Evolutionary conservation across 2,113 vertebrate species (phyloP).

Genomic region (Dromiciops gliroides): DNA sequence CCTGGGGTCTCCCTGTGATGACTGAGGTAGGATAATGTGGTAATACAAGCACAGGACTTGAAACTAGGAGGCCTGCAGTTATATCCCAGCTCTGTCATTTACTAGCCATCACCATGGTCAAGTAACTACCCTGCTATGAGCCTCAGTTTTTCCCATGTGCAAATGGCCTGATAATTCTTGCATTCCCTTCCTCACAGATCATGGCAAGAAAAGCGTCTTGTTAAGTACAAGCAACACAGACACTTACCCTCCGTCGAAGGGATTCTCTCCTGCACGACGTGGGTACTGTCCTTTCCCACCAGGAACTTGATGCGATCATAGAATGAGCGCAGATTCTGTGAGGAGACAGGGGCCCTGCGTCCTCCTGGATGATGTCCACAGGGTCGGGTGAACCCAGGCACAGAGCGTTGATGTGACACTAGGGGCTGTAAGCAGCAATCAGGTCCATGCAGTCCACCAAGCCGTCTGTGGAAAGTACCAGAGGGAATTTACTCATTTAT

Average conservation of each 20-base stretch:
- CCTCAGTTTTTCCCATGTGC: not conserved
- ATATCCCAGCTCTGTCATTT: not conserved
- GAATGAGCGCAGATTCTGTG: conserved; percentile 93
- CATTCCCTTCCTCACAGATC: not conserved
- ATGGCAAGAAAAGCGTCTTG: not conserved
- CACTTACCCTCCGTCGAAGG: conserved; percentile 95
- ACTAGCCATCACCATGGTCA: not conserved
- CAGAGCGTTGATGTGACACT: conserved; percentile 91
- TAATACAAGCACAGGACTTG: not conserved
- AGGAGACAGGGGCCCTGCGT: conserved; percentile 87
- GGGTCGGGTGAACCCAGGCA: conserved; percentile 97
- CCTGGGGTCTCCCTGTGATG: not conserved
- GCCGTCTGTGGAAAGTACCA: conserved; percentile 88
- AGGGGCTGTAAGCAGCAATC: conserved; percentile 97
- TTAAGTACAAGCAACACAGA: not conserved
- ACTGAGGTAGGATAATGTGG: not conserved
- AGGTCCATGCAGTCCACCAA: conserved; percentile 98
- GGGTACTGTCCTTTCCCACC: conserved; percentile 95
- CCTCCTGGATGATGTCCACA: conserved; percentile 96
- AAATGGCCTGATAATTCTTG: not conserved
- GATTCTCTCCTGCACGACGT: conserved; percentile 92
- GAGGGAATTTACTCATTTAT: not conserved
- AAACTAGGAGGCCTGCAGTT: not conserved
- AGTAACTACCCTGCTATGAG: not conserved
- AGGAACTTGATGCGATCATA: conserved; percentile 96